phyloP scores from a whole-genome alignment of 2,888 invertebrate species.

The Merodon equestris region DNA sequence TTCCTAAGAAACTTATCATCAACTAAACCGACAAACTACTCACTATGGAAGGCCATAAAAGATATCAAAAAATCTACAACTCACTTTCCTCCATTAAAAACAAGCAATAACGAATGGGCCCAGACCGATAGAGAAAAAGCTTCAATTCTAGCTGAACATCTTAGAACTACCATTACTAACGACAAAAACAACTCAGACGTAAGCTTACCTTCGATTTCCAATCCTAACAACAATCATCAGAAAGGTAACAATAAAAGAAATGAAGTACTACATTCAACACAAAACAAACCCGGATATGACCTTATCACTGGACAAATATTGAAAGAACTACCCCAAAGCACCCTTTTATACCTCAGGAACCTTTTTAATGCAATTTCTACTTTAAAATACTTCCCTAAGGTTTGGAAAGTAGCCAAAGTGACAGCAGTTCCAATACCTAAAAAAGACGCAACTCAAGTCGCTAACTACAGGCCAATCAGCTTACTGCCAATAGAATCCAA shows the following conservation, averaged over 20 bases:
- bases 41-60: not conserved
- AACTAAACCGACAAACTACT: not conserved
- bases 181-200: conserved; percentile 4
- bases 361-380: too few relatives aligned
- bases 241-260: too few relatives aligned
- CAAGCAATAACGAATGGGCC: conserved; percentile 1
- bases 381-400: too few relatives aligned
- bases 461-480: too few relatives aligned
- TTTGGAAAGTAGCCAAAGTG: too few relatives aligned
- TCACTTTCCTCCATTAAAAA: not conserved
- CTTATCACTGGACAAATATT: too few relatives aligned
- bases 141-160: not conserved
- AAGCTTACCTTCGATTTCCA: not conserved
- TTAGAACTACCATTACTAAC: not conserved
- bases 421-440: too few relatives aligned
- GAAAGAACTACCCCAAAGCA: too few relatives aligned
- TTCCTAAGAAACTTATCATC: not conserved
- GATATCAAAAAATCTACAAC: not conserved
- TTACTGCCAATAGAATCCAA: too few relatives aligned
- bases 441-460: too few relatives aligned
- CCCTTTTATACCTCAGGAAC: too few relatives aligned
- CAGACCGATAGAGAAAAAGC: not conserved
- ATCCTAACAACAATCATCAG: not conserved
- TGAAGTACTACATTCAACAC: not conserved
- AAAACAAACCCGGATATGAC: not conserved